These are phyloP conservation scores for Ciconia nigra DNA, from an alignment of 2,797 vertebrate genomes.

Conservation along the genomic window DNA sequence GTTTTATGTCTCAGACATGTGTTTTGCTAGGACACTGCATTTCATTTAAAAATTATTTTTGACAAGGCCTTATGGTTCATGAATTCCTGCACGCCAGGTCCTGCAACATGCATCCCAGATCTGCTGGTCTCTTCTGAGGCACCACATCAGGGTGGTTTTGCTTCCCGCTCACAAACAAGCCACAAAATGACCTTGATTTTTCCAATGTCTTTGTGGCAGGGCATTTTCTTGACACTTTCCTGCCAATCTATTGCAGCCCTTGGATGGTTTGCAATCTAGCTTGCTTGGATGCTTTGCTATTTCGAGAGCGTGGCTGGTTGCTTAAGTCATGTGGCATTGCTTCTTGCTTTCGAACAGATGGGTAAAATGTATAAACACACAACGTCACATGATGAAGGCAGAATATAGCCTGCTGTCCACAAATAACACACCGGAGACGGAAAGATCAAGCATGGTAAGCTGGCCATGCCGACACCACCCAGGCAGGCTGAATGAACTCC, in stretches of 20 bases:
- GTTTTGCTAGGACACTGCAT: conserved; percentile 33
- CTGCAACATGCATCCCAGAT: neutral
- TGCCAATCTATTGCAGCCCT: neutral
- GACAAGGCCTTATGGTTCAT: neutral
- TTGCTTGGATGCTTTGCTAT: neutral
- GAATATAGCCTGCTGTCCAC: neutral
- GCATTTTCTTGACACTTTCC: neutral
- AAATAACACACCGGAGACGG: neutral
- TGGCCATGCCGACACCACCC: neutral
- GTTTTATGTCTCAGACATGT: conserved; percentile 14
- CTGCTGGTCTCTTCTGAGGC: neutral
- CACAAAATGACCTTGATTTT: neutral
- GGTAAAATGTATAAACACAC: neutral
- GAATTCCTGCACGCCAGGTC: conserved; percentile 21
- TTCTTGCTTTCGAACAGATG: neutral
- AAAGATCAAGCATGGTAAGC: neutral
- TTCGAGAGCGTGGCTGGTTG: neutral
- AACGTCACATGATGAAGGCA: neutral
- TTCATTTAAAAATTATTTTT: conserved; percentile 45
- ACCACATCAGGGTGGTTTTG: neutral
- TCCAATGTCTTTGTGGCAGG: neutral
- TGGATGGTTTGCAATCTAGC: neutral
- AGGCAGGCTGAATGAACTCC: neutral
- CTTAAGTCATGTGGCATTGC: neutral
- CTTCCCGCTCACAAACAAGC: neutral